These are phyloP conservation scores for Lucilia sericata DNA, from an alignment of 1,140 invertebrate genomes.

Conservation along the genomic window DNA sequence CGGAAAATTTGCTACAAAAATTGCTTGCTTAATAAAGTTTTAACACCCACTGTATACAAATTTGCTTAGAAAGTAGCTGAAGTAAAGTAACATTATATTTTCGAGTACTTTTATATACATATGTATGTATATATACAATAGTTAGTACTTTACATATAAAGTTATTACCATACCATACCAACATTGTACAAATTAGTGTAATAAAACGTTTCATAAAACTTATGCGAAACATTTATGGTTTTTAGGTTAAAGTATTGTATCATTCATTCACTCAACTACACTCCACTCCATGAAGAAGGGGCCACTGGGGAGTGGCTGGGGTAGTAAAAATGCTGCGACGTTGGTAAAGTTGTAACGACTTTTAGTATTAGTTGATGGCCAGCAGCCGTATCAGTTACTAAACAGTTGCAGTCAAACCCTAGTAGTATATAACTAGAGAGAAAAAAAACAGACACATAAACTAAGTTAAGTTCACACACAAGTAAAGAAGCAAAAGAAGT, in stretches of 20 bases:
- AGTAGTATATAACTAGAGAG: too few relatives aligned
- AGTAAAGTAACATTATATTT: too few relatives aligned
- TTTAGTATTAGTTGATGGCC: constrained; percentile 11
- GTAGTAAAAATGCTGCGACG: neutral
- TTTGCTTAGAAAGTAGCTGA: too few relatives aligned
- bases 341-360: neutral
- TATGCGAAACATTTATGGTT: constrained; percentile 43
- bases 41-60: too few relatives aligned
- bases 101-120: too few relatives aligned
- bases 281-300: neutral
- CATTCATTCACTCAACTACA: constrained; percentile 12
- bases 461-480: neutral
- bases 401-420: constrained; percentile 27
- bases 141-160: neutral
- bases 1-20: too few relatives aligned
- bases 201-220: constrained; percentile 67
- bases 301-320: neutral
- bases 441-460: neutral
- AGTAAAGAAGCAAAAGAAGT: neutral
- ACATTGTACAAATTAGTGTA: constrained; percentile 64
- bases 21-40: too few relatives aligned
- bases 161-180: constrained; percentile 15
- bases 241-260: constrained; percentile 38
- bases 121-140: too few relatives aligned
- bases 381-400: constrained; percentile 40